Percentiles rank a stretch among this genome's conserved stretches.
phyloP scores from a whole-genome alignment of 2,888 invertebrate genomes.

The Uloborus plumipes region DNA sequence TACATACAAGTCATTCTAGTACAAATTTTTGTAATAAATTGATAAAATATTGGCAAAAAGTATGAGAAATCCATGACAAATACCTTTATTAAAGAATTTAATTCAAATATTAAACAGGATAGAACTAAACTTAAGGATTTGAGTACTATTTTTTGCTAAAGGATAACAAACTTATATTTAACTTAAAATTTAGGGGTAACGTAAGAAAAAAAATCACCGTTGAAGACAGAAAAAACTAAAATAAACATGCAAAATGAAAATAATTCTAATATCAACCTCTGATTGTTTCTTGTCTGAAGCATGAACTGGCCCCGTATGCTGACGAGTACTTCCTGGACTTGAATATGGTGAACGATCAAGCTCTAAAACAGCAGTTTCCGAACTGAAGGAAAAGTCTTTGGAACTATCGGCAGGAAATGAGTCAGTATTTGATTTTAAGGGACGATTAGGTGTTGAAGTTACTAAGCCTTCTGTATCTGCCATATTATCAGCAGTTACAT shows the following conservation, averaged over 20 bases:
- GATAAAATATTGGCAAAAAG: too few species aligned
- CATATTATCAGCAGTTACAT: slow-evolving; percentile 29
- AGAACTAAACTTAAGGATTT: too few species aligned
- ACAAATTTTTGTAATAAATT: too few species aligned
- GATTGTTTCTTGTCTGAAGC: slow-evolving; percentile 6
- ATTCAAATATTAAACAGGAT: too few species aligned
- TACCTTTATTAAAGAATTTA: too few species aligned
- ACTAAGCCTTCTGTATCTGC: slow-evolving; percentile 40
- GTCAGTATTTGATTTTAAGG: slow-evolving; percentile 26
- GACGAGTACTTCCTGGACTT: slow-evolving; percentile 39
- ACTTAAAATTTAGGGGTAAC: slow-evolving; percentile 13
- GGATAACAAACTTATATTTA: background rate
- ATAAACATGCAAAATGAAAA: slow-evolving; percentile 17
- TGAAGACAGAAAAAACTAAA: background rate
- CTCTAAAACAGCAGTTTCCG: slow-evolving; percentile 54
- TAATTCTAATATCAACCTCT: slow-evolving; percentile 43
- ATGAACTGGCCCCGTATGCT: background rate
- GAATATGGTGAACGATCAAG: slow-evolving; percentile 44
- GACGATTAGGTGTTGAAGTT: slow-evolving; percentile 63
- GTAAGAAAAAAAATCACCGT: background rate
- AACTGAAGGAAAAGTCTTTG: slow-evolving; percentile 53
- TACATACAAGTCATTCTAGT: too few species aligned
- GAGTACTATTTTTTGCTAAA: too few species aligned
- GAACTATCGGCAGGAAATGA: slow-evolving; percentile 40
- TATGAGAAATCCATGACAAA: too few species aligned